Percentiles rank a stretch among this genome's conserved stretches.
These are phyloP conservation scores for Arion vulgaris DNA, from an alignment of 1,140 invertebrate genomes.

Conservation along the genomic window DNA sequence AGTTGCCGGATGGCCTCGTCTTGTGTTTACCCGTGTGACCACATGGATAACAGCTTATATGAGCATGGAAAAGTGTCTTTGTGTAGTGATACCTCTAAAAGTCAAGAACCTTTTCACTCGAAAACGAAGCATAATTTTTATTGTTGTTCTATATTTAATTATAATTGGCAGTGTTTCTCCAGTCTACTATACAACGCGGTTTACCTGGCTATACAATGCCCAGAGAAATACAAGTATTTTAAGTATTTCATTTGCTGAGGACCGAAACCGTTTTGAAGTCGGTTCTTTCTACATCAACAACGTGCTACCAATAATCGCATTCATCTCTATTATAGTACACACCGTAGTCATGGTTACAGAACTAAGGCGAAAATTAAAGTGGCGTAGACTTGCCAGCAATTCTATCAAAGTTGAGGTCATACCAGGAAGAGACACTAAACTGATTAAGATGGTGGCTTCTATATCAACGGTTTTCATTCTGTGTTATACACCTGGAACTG, in stretches of 20 bases:
- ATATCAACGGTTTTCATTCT: slow-evolving; percentile 13
- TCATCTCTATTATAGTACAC: not conserved
- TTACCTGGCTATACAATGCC: not conserved
- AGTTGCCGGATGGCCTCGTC: not conserved
- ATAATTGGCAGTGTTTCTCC: not conserved
- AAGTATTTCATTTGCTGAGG: not conserved
- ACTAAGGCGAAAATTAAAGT: not conserved
- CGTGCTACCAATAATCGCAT: not conserved
- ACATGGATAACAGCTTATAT: slow-evolving; percentile 2
- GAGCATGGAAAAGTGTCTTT: slow-evolving; percentile 17
- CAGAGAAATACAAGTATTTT: not conserved
- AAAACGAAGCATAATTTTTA: not conserved
- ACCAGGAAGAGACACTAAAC: not conserved
- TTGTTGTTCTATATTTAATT: not conserved
- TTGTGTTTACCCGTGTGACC: not conserved
- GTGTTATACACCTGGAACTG: slow-evolving; percentile 15
- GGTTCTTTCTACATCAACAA: slow-evolving; percentile 22
- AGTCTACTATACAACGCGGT: not conserved
- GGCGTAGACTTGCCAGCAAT: not conserved
- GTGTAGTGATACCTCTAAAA: slow-evolving; percentile 3
- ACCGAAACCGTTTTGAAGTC: slow-evolving; percentile 14
- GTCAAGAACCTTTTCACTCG: slow-evolving; percentile 1
- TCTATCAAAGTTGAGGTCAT: not conserved
- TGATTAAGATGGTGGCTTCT: slow-evolving; percentile 10
- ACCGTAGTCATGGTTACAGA: not conserved